Percentiles rank a stretch among this genome's conserved stretches.
These are phyloP conservation scores for Luehdorfia chinensis DNA, from an alignment of 1,140 invertebrate genomes.

Conservation along the genomic window DNA sequence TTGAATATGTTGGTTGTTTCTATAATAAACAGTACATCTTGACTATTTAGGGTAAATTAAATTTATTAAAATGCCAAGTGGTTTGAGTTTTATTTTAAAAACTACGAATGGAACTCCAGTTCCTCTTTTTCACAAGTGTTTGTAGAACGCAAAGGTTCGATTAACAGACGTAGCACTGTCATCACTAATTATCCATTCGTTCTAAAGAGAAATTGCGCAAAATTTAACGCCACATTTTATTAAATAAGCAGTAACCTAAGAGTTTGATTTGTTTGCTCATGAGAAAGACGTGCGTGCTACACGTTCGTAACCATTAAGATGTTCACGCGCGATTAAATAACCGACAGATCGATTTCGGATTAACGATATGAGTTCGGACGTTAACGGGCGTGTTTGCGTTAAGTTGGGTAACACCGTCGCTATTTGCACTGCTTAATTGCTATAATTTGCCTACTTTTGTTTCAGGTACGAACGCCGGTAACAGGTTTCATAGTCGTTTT, in stretches of 20 bases:
- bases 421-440: conserved; percentile 9
- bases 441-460: conserved; percentile 3
- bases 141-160: no score
- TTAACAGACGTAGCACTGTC: no score
- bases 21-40: no score
- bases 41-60: no score
- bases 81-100: no score
- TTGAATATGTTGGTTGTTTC: no score
- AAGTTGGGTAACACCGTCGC: conserved; percentile 2
- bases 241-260: background rate
- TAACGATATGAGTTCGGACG: conserved; percentile 9
- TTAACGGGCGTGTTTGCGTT: background rate
- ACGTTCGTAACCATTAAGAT: conserved; percentile 2
- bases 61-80: no score
- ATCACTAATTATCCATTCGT: no score
- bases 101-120: no score
- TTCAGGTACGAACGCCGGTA: background rate
- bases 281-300: conserved; percentile 1
- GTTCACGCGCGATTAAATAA: conserved; percentile 13
- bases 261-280: background rate
- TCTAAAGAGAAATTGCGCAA: no score
- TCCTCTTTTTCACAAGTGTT: no score
- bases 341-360: conserved; percentile 11
- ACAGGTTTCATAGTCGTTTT: background rate
- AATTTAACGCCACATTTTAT: background rate